phyloP scores from a whole-genome alignment of 2,888 invertebrate genomes.

The Tetramorium bicarinatum region DNA sequence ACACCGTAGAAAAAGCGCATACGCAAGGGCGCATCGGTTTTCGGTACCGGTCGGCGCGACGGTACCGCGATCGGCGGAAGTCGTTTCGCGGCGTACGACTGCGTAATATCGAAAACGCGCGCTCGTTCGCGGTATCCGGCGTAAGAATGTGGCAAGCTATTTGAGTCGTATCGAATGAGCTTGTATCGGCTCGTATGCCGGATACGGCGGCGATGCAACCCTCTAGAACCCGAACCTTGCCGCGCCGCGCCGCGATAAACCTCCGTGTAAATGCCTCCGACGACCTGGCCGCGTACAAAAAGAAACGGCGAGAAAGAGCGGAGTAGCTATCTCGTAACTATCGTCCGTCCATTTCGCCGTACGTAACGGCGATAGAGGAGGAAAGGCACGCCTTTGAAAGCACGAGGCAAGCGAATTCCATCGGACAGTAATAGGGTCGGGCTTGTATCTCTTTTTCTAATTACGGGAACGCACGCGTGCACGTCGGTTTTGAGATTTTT shows the following conservation, averaged over 20 bases:
- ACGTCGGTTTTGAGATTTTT: conserved; percentile 34
- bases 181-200: conserved; percentile 18
- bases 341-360: background rate
- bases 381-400: conserved; percentile 20
- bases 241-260: conserved; percentile 44
- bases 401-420: conserved; percentile 13
- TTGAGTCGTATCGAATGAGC: background rate
- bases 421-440: conserved; percentile 15
- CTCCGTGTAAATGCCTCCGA: conserved; percentile 56
- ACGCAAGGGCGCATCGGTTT: conserved; percentile 24
- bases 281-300: conserved; percentile 28
- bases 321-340: conserved; percentile 22
- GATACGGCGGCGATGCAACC: conserved; percentile 31
- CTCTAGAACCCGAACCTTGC: background rate
- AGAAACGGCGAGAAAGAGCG: background rate
- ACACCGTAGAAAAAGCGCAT: conserved; percentile 1
- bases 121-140: conserved; percentile 63
- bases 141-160: conserved; percentile 57
- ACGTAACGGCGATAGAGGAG: background rate
- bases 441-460: conserved; percentile 28
- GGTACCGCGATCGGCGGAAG: conserved; percentile 27
- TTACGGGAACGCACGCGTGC: conserved; percentile 38
- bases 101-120: conserved; percentile 55
- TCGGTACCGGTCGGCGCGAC: conserved; percentile 26
- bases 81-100: conserved; percentile 28